phyloP scores from a whole-genome alignment of 2,113 vertebrate species.

The Eclectus roratus region DNA sequence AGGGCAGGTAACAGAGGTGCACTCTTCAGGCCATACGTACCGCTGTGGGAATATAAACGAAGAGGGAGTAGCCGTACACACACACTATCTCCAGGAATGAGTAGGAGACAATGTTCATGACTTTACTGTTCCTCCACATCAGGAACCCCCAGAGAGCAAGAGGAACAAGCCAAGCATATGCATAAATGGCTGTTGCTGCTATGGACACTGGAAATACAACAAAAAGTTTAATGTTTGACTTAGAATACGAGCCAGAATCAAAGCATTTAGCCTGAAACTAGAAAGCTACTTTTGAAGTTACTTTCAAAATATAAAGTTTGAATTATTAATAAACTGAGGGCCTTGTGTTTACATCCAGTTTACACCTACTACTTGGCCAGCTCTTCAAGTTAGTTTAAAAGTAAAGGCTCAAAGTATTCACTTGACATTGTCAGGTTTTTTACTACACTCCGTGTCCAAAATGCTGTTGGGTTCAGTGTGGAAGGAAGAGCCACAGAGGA shows the following conservation, averaged over 20 bases:
- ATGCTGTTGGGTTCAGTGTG: fast-evolving
- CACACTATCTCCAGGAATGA: conserved; percentile 96
- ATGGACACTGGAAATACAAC: conserved; percentile 84
- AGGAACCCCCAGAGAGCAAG: conserved; percentile 93
- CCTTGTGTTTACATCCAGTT: not conserved
- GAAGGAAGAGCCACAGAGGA: not conserved
- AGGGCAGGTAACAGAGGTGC: not conserved
- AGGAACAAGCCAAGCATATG: conserved; percentile 93
- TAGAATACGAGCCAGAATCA: not conserved
- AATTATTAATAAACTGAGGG: not conserved
- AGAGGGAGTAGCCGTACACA: conserved; percentile 95
- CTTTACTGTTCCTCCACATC: conserved; percentile 91
- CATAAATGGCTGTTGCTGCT: conserved; percentile 91
- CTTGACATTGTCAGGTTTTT: not conserved
- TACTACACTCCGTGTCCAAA: not conserved
- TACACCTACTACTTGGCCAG: not conserved
- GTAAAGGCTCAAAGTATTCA: not conserved
- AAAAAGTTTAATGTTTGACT: not conserved
- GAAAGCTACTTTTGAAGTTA: not conserved
- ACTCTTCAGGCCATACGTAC: conserved; percentile 70
- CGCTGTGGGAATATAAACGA: conserved; percentile 92
- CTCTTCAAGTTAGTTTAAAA: not conserved
- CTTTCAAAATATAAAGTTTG: not conserved
- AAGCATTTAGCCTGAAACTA: not conserved
- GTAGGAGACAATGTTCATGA: conserved; percentile 90